Percentiles rank a stretch among this genome's conserved stretches.
phyloP scores from a whole-genome alignment of 23 tunicate species.

The Styela plicata region DNA sequence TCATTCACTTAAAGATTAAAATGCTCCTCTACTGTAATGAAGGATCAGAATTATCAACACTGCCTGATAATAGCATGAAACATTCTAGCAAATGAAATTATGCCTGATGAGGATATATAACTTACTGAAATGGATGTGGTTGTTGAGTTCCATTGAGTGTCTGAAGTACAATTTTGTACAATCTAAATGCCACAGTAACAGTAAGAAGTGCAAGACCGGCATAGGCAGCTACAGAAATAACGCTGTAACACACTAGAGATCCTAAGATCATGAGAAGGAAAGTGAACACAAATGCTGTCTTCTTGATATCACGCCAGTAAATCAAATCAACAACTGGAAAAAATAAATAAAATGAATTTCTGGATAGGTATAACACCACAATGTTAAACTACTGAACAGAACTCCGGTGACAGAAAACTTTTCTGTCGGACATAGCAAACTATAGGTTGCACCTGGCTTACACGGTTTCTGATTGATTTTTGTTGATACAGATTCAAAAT shows the following conservation, averaged over 20 bases:
- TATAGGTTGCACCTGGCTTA: no score
- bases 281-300: slow-evolving; percentile 49
- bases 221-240: slow-evolving; percentile 68
- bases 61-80: no score
- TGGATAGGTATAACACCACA: no score
- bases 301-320: slow-evolving; percentile 79
- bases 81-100: no score
- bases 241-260: slow-evolving; percentile 63
- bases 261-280: slow-evolving; percentile 47
- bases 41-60: background rate
- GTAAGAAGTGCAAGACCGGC: slow-evolving; percentile 55
- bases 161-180: slow-evolving; percentile 72
- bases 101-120: background rate
- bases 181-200: slow-evolving; percentile 61
- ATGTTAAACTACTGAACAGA: no score
- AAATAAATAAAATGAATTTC: no score
- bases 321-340: slow-evolving; percentile 68
- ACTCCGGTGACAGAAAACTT: no score
- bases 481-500: no score
- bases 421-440: no score
- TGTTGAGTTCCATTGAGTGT: slow-evolving; percentile 91
- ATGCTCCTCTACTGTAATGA: background rate
- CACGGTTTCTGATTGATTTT: no score
- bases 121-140: slow-evolving; percentile 91
- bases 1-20: background rate